Evolutionary conservation across 2,888 invertebrate species (phyloP).

Genomic region (Melanostoma scalare): DNA sequence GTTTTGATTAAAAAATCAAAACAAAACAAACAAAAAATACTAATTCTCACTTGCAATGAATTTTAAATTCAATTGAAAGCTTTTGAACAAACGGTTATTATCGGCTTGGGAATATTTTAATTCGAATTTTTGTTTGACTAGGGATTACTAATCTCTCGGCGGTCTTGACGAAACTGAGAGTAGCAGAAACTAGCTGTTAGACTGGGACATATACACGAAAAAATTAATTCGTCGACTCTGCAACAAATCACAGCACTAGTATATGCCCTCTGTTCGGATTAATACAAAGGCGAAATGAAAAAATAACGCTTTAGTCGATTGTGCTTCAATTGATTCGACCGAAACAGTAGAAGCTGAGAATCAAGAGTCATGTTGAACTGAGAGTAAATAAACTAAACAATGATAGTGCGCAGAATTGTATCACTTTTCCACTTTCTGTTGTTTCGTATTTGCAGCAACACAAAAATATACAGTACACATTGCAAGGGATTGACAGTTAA

Average conservation of each 20-base stretch:
- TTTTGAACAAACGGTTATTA: not conserved
- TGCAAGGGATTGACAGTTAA: too few relatives aligned
- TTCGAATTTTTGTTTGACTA: constrained; percentile 13
- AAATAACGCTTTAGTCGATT: constrained; percentile 62
- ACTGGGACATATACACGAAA: constrained; percentile 46
- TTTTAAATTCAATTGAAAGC: too few relatives aligned
- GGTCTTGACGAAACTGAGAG: constrained; percentile 71
- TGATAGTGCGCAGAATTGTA: too few relatives aligned
- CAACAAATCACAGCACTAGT: constrained; percentile 69
- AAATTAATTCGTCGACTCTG: constrained; percentile 68
- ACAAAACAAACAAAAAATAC: too few relatives aligned
- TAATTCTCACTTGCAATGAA: too few relatives aligned
- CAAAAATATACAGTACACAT: not conserved
- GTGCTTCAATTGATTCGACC: constrained; percentile 72
- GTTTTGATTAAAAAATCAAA: too few relatives aligned
- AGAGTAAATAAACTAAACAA: constrained; percentile 10
- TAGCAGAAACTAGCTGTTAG: constrained; percentile 52
- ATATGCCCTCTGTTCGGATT: constrained; percentile 67
- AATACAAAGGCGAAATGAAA: constrained; percentile 63
- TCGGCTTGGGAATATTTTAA: constrained; percentile 15
- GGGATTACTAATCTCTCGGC: constrained; percentile 62
- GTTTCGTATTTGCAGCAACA: not conserved
- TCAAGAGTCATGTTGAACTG: constrained; percentile 22
- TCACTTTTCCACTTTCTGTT: too few relatives aligned
- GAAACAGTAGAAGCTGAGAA: constrained; percentile 63